Evolutionary conservation across 2,888 invertebrate species (phyloP), one percentile per base, ranked within the genome.

Genomic region (Matsumyia berberina): DNA sequence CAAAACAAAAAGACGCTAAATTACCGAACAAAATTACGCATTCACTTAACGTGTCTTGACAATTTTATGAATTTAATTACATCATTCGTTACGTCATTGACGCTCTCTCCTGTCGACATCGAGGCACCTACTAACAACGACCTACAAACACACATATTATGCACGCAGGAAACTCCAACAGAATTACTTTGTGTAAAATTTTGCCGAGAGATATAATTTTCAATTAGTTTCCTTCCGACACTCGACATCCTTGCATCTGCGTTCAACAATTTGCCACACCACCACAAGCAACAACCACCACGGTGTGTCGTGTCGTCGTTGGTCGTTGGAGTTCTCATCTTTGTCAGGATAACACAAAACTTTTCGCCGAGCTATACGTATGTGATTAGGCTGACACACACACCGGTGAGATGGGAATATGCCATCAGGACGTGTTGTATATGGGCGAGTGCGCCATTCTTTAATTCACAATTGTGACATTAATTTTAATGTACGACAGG

Each of bases 151-250:
- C 35, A 55, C 19, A 17, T 24, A 53, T 19, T 24, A 24, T n/a
- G n/a, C 24, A 53, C 31, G 33, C 8, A n/a, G 57, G 9, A 62
- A 72, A 64, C 35, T 64, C n/a, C 58, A 77, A 77, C 66, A 66
- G 17, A 66, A 60, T 66, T 58, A 66, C 53, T 57, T 82, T 78
- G 60, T 55, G 82, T 60, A 33, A 60, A 78, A 72, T 78, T 83
- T 74, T 73, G 4, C 67, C 51, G 17, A 49, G 73, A 49, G 79
- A 79, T 49, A 79, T 62, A 74, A 83, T 79, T 79, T 83, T 83
- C 83, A 79, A 79, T 83, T 83, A 83, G 62, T 57, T 74, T 69
- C 79, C 83, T 83, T 83, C 83, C 83, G 67, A 62, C 62, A 73
- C 33, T 42, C 44, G 66, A 60, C 60, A 67, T 69, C 62, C 53